phyloP scores from a whole-genome alignment of 2,113 vertebrate genomes.

The Todiramphus chloris region DNA sequence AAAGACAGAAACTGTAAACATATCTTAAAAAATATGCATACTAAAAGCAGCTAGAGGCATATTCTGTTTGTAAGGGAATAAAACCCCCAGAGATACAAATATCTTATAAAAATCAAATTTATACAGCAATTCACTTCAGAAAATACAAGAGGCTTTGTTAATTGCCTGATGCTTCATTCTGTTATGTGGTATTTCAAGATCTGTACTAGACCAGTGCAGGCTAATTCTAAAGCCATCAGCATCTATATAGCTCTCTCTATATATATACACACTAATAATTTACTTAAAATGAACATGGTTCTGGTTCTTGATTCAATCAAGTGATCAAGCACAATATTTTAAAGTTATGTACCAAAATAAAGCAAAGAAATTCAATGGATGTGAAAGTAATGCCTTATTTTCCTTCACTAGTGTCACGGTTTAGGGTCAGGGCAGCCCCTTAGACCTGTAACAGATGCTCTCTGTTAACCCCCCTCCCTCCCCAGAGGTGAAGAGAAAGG shows the following conservation, averaged over 20 bases:
- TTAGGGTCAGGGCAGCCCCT: too few species aligned
- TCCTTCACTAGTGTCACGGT: not conserved
- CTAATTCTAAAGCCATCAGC: not conserved
- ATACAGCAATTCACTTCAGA: not conserved
- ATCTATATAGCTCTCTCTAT: not conserved
- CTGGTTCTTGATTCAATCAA: not conserved
- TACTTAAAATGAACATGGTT: not conserved
- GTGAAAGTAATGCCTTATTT: not conserved
- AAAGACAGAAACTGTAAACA: not conserved
- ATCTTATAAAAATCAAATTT: not conserved
- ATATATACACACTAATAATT: not conserved
- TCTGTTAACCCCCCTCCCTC: too few species aligned
- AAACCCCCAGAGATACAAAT: not conserved
- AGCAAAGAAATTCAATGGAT: not conserved
- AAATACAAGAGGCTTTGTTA: not conserved
- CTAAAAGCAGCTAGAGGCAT: not conserved
- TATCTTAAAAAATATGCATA: not conserved
- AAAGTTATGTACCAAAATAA: not conserved
- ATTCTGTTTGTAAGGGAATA: not conserved
- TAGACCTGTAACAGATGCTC: too few species aligned
- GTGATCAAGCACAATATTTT: not conserved
- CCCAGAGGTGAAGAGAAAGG: too few species aligned
- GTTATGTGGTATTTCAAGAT: not conserved
- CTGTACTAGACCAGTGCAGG: not conserved
- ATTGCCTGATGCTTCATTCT: not conserved